These are phyloP conservation scores for Beris chalybata DNA, from an alignment of 2,888 invertebrate genomes.

Conservation along the genomic window DNA sequence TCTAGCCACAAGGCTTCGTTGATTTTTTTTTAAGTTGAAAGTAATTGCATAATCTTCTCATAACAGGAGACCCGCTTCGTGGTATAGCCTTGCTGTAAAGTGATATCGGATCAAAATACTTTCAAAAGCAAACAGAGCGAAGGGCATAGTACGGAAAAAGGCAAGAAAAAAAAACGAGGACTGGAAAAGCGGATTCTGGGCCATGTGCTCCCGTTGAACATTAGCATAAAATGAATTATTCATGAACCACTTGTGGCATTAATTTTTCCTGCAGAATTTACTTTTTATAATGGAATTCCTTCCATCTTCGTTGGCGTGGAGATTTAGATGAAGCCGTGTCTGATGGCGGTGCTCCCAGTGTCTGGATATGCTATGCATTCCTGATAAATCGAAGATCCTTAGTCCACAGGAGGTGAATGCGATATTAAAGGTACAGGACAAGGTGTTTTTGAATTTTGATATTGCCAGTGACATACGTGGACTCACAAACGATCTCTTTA, in stretches of 20 bases:
- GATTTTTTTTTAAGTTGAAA: conserved; percentile 31
- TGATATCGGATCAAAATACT: conserved; percentile 37
- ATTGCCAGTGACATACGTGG: no score
- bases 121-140: conserved; percentile 30
- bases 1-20: conserved; percentile 16
- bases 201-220: conserved; percentile 38
- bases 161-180: conserved; percentile 25
- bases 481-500: no score
- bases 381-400: no score
- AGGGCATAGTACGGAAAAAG: conserved; percentile 21
- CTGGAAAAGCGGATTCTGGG: conserved; percentile 36
- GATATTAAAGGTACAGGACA: no score
- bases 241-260: conserved; percentile 41
- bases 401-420: no score
- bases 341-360: no score
- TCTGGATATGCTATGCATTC: no score
- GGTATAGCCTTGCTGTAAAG: conserved; percentile 19
- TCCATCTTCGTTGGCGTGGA: not conserved
- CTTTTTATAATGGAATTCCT: conserved; percentile 34
- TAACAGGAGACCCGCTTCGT: conserved; percentile 25
- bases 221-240: conserved; percentile 40
- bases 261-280: conserved; percentile 40
- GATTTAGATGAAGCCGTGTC: not conserved
- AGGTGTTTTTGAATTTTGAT: no score
- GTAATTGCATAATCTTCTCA: conserved; percentile 38